Conservation (phyloP, 2,888 invertebrate species). For the Diplolepis rosae region DNA sequence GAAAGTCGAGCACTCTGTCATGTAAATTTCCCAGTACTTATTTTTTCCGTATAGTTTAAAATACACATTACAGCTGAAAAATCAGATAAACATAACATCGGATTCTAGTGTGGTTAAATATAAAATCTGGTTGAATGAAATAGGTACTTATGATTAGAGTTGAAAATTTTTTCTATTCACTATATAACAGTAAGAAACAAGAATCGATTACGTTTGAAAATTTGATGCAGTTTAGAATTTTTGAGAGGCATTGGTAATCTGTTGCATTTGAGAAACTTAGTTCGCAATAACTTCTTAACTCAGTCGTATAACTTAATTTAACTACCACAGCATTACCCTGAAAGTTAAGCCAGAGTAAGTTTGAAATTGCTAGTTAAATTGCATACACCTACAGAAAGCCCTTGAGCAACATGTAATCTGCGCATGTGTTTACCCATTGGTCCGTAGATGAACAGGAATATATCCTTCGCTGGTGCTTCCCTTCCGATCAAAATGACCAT, state of each 20-base stretch:
- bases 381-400: conserved; percentile 64
- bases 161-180: no score
- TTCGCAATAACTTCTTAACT: conserved; percentile 67
- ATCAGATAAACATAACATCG: no score
- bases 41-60: no score
- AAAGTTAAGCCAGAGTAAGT: conserved; percentile 71
- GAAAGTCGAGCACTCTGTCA: no score
- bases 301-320: conserved; percentile 70
- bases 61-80: no score
- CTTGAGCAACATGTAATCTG: conserved; percentile 66
- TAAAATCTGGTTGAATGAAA: no score
- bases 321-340: conserved; percentile 70
- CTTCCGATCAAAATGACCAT: conserved; percentile 57
- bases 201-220: no score
- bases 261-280: conserved; percentile 52
- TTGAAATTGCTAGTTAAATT: conserved; percentile 73
- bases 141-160: no score
- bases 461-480: conserved; percentile 45
- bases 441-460: conserved; percentile 54
- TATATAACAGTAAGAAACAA: no score
- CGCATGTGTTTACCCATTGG: conserved; percentile 70
- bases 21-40: no score
- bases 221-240: not conserved
- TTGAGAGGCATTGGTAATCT: conserved; percentile 54
- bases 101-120: no score